Evolutionary conservation across 2,888 invertebrate genomes (phyloP).

Genomic region (Erebia palarica): DNA sequence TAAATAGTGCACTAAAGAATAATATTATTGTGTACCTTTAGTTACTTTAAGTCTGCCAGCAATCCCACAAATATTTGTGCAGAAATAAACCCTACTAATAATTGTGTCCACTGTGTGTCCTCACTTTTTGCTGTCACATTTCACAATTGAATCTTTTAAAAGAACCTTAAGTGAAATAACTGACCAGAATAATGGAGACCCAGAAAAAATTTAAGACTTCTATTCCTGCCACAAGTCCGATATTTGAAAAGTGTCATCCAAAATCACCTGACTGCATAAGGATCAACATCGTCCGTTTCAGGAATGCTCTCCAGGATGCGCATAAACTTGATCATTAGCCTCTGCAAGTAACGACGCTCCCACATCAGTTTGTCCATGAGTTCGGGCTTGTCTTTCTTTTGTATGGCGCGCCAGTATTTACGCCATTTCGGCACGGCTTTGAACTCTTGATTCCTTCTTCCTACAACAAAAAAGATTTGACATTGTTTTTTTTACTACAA

Average conservation of each 20-base stretch:
- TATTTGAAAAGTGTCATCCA: neutral
- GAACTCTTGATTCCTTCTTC: slow-evolving; percentile 93
- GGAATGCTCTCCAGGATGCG: slow-evolving; percentile 89
- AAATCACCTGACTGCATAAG: slow-evolving; percentile 77
- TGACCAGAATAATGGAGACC: too few species aligned
- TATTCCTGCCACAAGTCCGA: too few species aligned
- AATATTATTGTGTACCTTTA: too few species aligned
- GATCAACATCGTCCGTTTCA: slow-evolving; percentile 81
- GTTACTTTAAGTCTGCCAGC: too few species aligned
- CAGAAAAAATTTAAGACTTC: too few species aligned
- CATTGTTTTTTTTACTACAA: neutral
- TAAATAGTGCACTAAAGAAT: too few species aligned
- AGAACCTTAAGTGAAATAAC: too few species aligned
- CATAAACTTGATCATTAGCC: slow-evolving; percentile 94
- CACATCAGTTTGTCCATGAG: slow-evolving; percentile 87
- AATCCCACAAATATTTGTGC: too few species aligned
- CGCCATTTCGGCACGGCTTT: slow-evolving; percentile 93
- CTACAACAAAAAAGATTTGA: slow-evolving; percentile 57
- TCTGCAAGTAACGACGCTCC: slow-evolving; percentile 93
- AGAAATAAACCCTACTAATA: too few species aligned
- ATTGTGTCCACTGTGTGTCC: too few species aligned
- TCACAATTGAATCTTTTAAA: too few species aligned
- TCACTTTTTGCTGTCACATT: too few species aligned
- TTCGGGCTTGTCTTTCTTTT: slow-evolving; percentile 91
- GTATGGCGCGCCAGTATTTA: slow-evolving; percentile 95